Evolutionary conservation across 1,140 invertebrate species (phyloP).

Genomic region (Akabosia matsudoensis): DNA sequence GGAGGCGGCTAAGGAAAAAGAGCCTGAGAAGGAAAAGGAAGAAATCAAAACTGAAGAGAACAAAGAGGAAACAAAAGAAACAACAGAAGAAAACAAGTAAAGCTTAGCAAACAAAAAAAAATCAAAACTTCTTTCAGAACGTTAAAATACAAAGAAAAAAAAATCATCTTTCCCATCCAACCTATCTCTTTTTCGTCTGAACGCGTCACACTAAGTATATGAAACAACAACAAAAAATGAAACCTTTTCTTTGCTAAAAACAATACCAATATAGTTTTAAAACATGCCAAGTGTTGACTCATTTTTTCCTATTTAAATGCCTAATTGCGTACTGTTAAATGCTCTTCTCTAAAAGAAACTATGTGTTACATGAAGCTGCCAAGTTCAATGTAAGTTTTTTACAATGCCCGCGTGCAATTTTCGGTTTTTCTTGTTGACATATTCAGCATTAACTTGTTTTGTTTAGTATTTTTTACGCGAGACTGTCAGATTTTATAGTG

Average conservation of each 20-base stretch:
- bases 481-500: neutral
- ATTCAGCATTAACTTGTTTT: neutral
- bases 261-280: no score
- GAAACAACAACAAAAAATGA: neutral
- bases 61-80: constrained; percentile 46
- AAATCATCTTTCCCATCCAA: neutral
- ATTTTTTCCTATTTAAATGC: no score
- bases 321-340: no score
- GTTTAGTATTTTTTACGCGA: neutral
- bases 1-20: constrained; percentile 42
- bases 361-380: no score
- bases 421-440: no score
- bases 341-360: no score
- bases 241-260: neutral
- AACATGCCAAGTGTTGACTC: no score
- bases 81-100: constrained; percentile 47
- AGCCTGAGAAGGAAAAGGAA: constrained; percentile 37
- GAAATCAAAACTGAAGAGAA: constrained; percentile 46
- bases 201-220: neutral
- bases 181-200: neutral
- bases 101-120: constrained; percentile 26
- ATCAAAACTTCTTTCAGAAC: neutral
- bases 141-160: no score
- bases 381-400: neutral
- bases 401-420: constrained; percentile 5